Conservation (phyloP, 1,140 invertebrate genomes). For the Brachionus rubens region DNA sequence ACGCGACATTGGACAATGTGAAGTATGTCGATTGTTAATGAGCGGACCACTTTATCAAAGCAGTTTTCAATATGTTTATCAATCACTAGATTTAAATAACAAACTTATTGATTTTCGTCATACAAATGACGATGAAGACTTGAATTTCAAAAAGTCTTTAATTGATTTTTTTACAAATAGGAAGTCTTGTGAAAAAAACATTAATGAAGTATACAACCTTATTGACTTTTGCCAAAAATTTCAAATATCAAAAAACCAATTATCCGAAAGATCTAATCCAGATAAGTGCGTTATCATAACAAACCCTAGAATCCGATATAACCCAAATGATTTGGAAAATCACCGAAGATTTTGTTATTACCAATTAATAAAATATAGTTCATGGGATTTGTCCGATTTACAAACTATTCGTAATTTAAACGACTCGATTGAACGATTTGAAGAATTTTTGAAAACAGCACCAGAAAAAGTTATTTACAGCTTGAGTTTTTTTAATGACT, state of each 20-base stretch:
- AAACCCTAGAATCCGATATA: not conserved
- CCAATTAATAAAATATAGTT: not conserved
- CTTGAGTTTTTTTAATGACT: not conserved
- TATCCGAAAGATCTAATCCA: not conserved
- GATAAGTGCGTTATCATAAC: not conserved
- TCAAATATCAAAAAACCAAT: not conserved
- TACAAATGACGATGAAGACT: not conserved
- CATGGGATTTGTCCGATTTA: not conserved
- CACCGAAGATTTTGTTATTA: not conserved
- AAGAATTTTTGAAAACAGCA: not conserved
- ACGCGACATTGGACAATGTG: too few relatives aligned
- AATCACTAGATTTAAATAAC: slow-evolving; percentile 1
- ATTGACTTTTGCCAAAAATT: not conserved
- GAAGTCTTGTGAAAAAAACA: not conserved
- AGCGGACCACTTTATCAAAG: not conserved
- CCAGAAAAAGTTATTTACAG: not conserved
- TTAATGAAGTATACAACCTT: not conserved
- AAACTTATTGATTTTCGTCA: not conserved
- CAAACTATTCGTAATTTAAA: not conserved
- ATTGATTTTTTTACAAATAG: not conserved
- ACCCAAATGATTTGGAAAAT: not conserved
- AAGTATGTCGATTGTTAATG: not conserved
- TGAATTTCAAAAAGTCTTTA: not conserved
- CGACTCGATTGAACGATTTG: not conserved
- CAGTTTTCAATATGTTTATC: not conserved